Conservation (phyloP, 2,113 vertebrate species). For the Aphyosemion australe region DNA sequence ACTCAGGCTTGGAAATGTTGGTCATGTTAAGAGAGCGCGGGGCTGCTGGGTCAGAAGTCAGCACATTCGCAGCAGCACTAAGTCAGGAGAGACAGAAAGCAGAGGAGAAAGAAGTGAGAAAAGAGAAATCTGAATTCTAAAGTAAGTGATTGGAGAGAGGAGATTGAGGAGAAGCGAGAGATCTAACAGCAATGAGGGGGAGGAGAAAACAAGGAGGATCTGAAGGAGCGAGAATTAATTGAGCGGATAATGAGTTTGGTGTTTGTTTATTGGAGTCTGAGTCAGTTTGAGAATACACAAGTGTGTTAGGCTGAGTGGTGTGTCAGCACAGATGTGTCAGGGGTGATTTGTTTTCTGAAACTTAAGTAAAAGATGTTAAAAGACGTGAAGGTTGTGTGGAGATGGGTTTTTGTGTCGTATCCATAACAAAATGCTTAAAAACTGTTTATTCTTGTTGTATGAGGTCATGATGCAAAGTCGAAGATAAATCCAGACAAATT, state of each 20-base stretch:
- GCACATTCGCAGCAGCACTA: slow-evolving; percentile 32
- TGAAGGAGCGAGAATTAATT: slow-evolving; percentile 19
- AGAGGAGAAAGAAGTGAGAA: slow-evolving; percentile 12
- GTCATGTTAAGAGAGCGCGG: slow-evolving; percentile 32
- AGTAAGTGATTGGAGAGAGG: slow-evolving; percentile 6
- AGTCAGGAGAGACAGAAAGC: slow-evolving; percentile 21
- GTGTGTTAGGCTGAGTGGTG: neutral
- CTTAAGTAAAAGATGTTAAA: neutral
- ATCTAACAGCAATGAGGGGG: slow-evolving; percentile 5
- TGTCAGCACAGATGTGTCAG: neutral
- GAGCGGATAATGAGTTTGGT: slow-evolving; percentile 30
- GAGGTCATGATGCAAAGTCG: neutral
- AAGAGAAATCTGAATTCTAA: slow-evolving; percentile 23
- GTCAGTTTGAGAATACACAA: slow-evolving; percentile 17
- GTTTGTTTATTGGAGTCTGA: slow-evolving; percentile 19
- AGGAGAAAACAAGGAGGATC: slow-evolving; percentile 1
- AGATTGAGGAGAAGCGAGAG: slow-evolving; percentile 10
- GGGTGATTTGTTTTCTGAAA: slow-evolving; percentile 4
- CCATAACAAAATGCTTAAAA: too few relatives aligned
- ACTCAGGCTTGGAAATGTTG: slow-evolving; percentile 21
- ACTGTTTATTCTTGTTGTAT: neutral
- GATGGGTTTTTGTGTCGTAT: neutral
- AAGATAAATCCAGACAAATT: too few relatives aligned
- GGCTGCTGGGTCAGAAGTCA: slow-evolving; percentile 63
- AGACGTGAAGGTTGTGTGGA: neutral